Percentiles rank a stretch among this genome's conserved stretches.
Conservation (phyloP, 2,797 vertebrate species). For the Poeciliopsis infans region DNA sequence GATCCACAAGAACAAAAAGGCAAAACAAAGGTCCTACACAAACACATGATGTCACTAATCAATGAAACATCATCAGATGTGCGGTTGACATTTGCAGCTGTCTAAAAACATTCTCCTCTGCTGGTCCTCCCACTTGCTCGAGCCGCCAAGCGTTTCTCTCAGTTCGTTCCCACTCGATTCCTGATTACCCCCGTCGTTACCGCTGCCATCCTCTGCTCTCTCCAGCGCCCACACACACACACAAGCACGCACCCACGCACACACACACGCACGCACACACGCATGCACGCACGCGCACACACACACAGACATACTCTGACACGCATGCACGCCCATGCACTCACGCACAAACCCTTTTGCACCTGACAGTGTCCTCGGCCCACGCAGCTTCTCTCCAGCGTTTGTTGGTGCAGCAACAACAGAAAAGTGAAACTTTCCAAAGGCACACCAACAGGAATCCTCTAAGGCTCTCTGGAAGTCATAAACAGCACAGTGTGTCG, state of each 20-base stretch:
- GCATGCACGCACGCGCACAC: conserved; percentile 19
- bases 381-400: conserved; percentile 55
- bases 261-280: conserved; percentile 35
- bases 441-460: conserved; percentile 40
- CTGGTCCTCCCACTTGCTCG: conserved; percentile 54
- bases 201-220: conserved; percentile 58
- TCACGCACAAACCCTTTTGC: conserved; percentile 48
- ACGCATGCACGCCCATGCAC: conserved; percentile 4
- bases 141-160: conserved; percentile 38
- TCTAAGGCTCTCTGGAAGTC: conserved; percentile 42
- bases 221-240: conserved; percentile 52
- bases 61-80: conserved; percentile 34
- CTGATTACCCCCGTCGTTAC: conserved; percentile 48
- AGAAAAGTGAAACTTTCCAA: conserved; percentile 28
- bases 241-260: conserved; percentile 34
- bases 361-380: conserved; percentile 66
- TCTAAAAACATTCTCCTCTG: conserved; percentile 38
- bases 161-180: conserved; percentile 55
- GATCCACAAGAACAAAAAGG: conserved; percentile 10
- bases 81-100: conserved; percentile 37
- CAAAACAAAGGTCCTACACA: conserved; percentile 32
- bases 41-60: conserved; percentile 35
- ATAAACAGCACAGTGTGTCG: conserved; percentile 52
- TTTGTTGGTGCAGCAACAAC: conserved; percentile 30
- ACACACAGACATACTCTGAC: conserved; percentile 27